phyloP scores from a whole-genome alignment of 2,113 vertebrate genomes.

The Acanthisitta chloris region DNA sequence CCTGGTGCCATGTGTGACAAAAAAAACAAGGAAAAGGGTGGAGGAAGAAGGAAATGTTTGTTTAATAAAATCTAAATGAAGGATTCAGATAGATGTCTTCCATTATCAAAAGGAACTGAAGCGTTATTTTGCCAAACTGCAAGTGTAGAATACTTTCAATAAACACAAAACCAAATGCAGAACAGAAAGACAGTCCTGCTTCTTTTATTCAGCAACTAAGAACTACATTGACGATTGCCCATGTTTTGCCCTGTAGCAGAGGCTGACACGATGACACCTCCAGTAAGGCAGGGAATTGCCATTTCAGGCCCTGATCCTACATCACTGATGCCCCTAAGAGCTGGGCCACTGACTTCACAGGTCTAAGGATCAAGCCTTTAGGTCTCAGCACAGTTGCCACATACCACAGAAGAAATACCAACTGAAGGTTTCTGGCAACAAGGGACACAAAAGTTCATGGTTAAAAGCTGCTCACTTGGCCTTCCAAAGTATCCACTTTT shows the following conservation, averaged over 20 bases:
- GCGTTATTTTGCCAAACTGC: neutral
- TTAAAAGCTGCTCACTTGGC: neutral
- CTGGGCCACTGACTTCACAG: neutral
- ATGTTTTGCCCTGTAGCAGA: neutral
- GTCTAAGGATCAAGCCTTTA: neutral
- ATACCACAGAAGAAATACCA: neutral
- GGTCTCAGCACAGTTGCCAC: neutral
- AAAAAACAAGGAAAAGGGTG: neutral
- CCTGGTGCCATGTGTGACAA: neutral
- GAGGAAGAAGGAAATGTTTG: neutral
- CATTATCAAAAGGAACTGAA: neutral
- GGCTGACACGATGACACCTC: neutral
- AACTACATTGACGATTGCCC: neutral
- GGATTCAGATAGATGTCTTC: neutral
- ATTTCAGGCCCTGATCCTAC: neutral
- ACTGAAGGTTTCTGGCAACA: neutral
- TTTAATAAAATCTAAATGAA: conserved; percentile 1
- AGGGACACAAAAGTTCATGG: neutral
- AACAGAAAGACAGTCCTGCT: neutral
- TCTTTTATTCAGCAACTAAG: neutral
- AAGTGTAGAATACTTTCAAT: neutral
- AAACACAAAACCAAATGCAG: neutral
- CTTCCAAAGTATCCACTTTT: neutral
- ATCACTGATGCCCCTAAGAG: neutral
- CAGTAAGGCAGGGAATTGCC: neutral